These are phyloP conservation scores for Cenopis cana DNA, from an alignment of 2,888 invertebrate genomes.

Conservation along the genomic window DNA sequence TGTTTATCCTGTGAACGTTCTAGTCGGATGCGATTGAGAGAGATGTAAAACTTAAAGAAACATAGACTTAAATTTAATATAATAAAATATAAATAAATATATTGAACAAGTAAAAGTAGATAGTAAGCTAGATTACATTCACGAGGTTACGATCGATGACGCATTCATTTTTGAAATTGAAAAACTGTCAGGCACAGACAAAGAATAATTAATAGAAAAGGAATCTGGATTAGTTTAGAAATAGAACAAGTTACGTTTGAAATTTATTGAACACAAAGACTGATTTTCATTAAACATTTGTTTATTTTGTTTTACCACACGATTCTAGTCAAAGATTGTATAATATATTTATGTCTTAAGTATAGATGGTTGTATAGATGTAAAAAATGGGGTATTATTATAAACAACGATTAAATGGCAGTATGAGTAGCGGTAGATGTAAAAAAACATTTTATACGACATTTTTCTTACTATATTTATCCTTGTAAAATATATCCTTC, in stretches of 20 bases:
- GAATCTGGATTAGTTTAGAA: not conserved
- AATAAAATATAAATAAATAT: slow-evolving; percentile 10
- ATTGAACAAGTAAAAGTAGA: slow-evolving; percentile 22
- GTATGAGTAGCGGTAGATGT: slow-evolving; percentile 31
- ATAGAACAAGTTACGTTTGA: slow-evolving; percentile 19
- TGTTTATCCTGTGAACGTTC: not conserved
- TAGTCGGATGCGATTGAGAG: slow-evolving; percentile 16
- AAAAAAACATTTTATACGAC: slow-evolving; percentile 62
- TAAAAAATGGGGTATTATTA: slow-evolving; percentile 42
- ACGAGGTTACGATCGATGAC: not conserved
- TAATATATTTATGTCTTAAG: slow-evolving; percentile 30
- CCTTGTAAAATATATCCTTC: slow-evolving; percentile 48
- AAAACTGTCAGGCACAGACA: not conserved
- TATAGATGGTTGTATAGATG: slow-evolving; percentile 45
- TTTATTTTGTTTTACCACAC: slow-evolving; percentile 14
- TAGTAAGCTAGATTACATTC: slow-evolving; percentile 20
- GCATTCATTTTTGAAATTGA: not conserved
- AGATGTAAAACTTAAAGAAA: slow-evolving; percentile 26
- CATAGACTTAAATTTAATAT: slow-evolving; percentile 13
- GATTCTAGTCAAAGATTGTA: slow-evolving; percentile 41
- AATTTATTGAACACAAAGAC: slow-evolving; percentile 37
- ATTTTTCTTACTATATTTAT: slow-evolving; percentile 55
- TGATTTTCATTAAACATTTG: slow-evolving; percentile 36
- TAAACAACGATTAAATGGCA: slow-evolving; percentile 44
- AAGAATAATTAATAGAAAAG: not conserved